phyloP scores from a whole-genome alignment of 2,888 invertebrate genomes.

The Carabus problematicus region DNA sequence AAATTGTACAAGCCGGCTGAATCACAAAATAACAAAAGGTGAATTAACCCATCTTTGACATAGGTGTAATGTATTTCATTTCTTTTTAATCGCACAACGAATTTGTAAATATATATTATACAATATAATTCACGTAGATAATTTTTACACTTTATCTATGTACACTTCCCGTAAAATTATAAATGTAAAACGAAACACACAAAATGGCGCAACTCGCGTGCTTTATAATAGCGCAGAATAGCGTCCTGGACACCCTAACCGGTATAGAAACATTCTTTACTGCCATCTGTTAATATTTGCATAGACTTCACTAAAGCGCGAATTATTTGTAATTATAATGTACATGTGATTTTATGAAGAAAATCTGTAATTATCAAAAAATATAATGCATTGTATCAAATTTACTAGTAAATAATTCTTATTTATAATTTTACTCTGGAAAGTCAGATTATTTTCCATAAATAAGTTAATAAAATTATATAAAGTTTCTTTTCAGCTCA shows the following conservation, averaged over 20 bases:
- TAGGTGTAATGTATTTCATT: conserved; percentile 5
- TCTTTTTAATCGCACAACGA: not conserved
- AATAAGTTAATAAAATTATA: not conserved
- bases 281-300: too few species aligned
- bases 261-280: not conserved
- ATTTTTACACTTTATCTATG: conserved; percentile 1
- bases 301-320: too few species aligned
- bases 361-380: not conserved
- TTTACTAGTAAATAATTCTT: not conserved
- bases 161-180: not conserved
- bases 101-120: not conserved
- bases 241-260: not conserved
- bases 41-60: conserved; percentile 38
- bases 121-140: conserved; percentile 21
- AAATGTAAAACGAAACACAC: conserved; percentile 30
- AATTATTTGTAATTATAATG: too few species aligned
- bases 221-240: conserved; percentile 6
- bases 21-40: conserved; percentile 33
- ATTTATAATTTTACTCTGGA: not conserved
- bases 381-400: not conserved
- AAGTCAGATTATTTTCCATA: not conserved
- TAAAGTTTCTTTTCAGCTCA: not conserved
- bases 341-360: too few species aligned
- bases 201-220: conserved; percentile 39
- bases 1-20: conserved; percentile 35